phyloP scores from a whole-genome alignment of 2,113 vertebrate genomes.

The Pelobates fuscus region DNA sequence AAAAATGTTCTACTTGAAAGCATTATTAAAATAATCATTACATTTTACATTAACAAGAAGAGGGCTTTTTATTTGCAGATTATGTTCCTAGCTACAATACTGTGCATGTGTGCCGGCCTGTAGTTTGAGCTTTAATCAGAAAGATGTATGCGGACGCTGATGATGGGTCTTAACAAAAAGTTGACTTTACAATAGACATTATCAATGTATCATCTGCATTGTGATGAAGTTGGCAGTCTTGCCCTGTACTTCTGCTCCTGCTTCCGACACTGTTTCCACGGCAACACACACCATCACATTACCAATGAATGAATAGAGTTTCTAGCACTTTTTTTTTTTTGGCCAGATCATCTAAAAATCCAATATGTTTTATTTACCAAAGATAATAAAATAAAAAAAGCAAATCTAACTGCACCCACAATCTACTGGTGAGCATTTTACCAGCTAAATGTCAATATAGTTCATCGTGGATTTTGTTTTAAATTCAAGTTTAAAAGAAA shows the following conservation, averaged over 20 bases:
- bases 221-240: constrained; percentile 38
- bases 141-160: constrained; percentile 13
- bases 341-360: background rate
- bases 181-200: constrained; percentile 42
- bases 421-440: too few relatives aligned
- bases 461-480: too few relatives aligned
- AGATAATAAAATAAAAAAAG: too few relatives aligned
- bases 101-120: background rate
- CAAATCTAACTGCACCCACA: too few relatives aligned
- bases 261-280: constrained; percentile 42
- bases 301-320: constrained; percentile 23
- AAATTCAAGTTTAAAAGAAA: too few relatives aligned
- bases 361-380: background rate
- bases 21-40: background rate
- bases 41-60: background rate
- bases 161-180: constrained; percentile 27
- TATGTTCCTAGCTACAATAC: background rate
- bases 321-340: constrained; percentile 38
- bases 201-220: constrained; percentile 43
- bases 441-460: too few relatives aligned
- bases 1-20: background rate
- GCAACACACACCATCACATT: constrained; percentile 31
- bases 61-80: background rate
- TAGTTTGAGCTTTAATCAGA: constrained; percentile 4
- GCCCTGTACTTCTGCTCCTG: constrained; percentile 24